A percentile compares a stretch with the other conserved stretches of the same genome.
Conservation (phyloP, 1,140 invertebrate genomes). For the Apis florea region DNA sequence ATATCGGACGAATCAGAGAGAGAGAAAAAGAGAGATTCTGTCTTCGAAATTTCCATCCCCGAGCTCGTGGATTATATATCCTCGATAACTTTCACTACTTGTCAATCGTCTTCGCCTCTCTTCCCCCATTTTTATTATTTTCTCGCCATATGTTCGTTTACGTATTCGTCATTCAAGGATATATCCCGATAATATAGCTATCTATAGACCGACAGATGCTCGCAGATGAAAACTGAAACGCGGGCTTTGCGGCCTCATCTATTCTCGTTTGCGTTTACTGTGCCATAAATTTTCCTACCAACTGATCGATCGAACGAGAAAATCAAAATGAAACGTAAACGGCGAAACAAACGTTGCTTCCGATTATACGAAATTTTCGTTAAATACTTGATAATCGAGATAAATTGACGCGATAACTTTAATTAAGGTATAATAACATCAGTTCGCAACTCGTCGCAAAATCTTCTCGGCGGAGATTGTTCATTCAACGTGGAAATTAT, state of each 20-base stretch:
- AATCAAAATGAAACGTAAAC: slow-evolving; percentile 41
- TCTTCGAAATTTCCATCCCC: slow-evolving; percentile 32
- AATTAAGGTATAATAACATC: slow-evolving; percentile 56
- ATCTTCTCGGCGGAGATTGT: no score
- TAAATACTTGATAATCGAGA: slow-evolving; percentile 10
- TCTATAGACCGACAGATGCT: background rate
- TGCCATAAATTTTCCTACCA: slow-evolving; percentile 34
- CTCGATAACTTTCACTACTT: slow-evolving; percentile 20
- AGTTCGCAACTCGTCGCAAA: no score
- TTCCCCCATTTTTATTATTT: background rate
- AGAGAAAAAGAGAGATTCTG: slow-evolving; percentile 20
- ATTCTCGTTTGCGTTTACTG: slow-evolving; percentile 48
- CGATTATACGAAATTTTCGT: background rate
- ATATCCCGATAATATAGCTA: slow-evolving; percentile 36
- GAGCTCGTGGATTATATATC: slow-evolving; percentile 18
- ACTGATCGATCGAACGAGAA: slow-evolving; percentile 34
- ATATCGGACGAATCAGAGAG: slow-evolving; percentile 42
- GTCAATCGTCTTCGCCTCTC: background rate
- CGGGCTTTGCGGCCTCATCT: slow-evolving; percentile 41
- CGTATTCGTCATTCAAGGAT: slow-evolving; percentile 18
- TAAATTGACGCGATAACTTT: slow-evolving; percentile 55
- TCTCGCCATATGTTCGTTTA: slow-evolving; percentile 8
- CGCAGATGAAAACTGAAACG: slow-evolving; percentile 48
- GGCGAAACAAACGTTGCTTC: background rate
- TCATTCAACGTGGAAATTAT: no score